Percentiles rank a stretch among this genome's conserved stretches.
Conservation (phyloP, 2,113 vertebrate genomes). For the Seriola dumerili region DNA sequence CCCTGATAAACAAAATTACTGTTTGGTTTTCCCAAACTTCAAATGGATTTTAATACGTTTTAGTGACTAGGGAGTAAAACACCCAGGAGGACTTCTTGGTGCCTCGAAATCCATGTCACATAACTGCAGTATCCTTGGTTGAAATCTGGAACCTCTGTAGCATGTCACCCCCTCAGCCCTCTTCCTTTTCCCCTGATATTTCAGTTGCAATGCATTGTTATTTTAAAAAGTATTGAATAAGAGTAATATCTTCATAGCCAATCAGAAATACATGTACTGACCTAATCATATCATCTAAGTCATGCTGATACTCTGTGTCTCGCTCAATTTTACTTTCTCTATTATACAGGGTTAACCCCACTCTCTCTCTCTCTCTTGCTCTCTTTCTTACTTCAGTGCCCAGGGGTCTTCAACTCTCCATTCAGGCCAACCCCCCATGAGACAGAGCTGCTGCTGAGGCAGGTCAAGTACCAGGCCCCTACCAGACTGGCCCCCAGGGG, state of each 20-base stretch:
- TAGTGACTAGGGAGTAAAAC: neutral
- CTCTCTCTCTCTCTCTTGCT: slow-evolving; percentile 25
- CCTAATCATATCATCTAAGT: slow-evolving; percentile 1
- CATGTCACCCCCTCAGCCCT: neutral
- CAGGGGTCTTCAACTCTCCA: slow-evolving; percentile 95
- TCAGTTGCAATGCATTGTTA: neutral
- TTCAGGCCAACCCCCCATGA: slow-evolving; percentile 88
- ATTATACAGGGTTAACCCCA: slow-evolving; percentile 1
- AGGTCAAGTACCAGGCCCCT: slow-evolving; percentile 84
- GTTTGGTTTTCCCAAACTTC: slow-evolving; percentile 19
- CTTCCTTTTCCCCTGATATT: neutral
- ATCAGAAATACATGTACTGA: neutral
- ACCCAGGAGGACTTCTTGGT: neutral
- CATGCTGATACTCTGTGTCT: neutral
- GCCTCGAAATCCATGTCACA: neutral
- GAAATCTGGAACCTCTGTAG: neutral
- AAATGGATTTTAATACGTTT: slow-evolving; percentile 10
- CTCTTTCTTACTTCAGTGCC: slow-evolving; percentile 80
- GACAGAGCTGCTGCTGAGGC: slow-evolving; percentile 88
- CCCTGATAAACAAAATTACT: slow-evolving; percentile 11
- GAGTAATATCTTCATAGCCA: neutral
- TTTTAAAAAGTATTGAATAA: neutral
- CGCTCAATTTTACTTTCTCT: neutral
- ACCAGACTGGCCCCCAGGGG: slow-evolving; percentile 57
- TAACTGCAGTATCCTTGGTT: neutral